A percentile compares a stretch with the other conserved stretches of the same genome.
Conservation (phyloP, 2,888 invertebrate species). For the Sycophila texana region DNA sequence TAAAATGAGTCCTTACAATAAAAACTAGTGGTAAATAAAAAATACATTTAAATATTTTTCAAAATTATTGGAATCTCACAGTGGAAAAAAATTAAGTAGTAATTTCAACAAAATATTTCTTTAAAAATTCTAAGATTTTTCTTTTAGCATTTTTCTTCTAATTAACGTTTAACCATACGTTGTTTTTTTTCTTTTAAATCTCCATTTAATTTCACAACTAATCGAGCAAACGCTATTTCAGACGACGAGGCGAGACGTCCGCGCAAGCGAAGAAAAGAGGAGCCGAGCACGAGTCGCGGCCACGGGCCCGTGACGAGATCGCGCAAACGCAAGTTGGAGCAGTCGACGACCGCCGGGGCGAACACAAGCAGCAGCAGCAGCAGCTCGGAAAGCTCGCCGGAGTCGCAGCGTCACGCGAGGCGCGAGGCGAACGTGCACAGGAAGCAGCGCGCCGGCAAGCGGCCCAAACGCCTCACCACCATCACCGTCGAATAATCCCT, state of each 20-base stretch:
- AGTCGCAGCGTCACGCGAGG: slow-evolving; percentile 56
- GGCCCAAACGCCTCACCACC: slow-evolving; percentile 66
- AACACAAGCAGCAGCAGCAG: slow-evolving; percentile 21
- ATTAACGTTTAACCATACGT: too few species aligned
- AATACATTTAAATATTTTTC: too few species aligned
- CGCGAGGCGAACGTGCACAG: slow-evolving; percentile 64
- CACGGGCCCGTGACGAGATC: slow-evolving; percentile 45
- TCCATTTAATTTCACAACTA: too few species aligned
- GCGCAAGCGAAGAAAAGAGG: slow-evolving; percentile 63
- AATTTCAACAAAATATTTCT: too few species aligned
- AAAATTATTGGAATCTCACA: too few species aligned
- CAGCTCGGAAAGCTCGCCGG: slow-evolving; percentile 46
- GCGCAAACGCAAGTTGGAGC: slow-evolving; percentile 53
- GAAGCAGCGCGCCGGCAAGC: slow-evolving; percentile 68
- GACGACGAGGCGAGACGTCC: slow-evolving; percentile 54
- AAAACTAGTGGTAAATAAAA: too few species aligned
- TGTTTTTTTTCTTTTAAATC: too few species aligned
- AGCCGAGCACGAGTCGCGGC: not conserved
- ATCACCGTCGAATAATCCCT: slow-evolving; percentile 65
- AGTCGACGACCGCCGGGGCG: not conserved
- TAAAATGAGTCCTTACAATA: too few species aligned
- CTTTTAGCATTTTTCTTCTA: too few species aligned
- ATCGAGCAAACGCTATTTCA: not conserved
- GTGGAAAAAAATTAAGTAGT: too few species aligned
- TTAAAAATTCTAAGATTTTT: too few species aligned